Evolutionary conservation across 1,140 invertebrate genomes (phyloP).

Genomic region (Diabrotica undecimpunctata): DNA sequence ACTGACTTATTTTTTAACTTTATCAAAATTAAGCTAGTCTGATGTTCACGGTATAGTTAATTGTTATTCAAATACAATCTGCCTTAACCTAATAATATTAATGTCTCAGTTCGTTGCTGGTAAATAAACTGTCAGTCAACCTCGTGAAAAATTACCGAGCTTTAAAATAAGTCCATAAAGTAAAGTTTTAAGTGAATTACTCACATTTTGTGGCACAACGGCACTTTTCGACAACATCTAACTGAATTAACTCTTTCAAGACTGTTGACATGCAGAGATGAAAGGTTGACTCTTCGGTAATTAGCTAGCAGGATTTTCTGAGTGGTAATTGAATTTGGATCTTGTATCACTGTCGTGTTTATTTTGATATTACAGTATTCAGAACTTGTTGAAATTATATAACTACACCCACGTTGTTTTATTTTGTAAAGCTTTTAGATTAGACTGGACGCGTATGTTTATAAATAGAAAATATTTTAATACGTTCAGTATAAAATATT

Average conservation of each 20-base stretch:
- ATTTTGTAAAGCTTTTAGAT: too few relatives aligned
- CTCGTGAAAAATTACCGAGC: not conserved
- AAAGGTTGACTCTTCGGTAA: conserved; percentile 10
- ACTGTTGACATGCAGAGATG: conserved; percentile 14
- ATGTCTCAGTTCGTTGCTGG: not conserved
- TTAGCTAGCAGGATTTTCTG: conserved; percentile 5
- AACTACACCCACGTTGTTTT: too few relatives aligned
- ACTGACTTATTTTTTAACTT: too few relatives aligned
- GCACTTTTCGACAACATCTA: conserved; percentile 7
- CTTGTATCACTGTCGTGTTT: not conserved
- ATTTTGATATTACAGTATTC: not conserved
- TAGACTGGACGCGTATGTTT: too few relatives aligned
- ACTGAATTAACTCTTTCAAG: conserved; percentile 12
- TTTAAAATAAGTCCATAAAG: not conserved
- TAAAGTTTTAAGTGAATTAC: not conserved
- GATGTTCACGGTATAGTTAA: too few relatives aligned
- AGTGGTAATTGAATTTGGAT: conserved; percentile 9
- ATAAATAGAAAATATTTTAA: too few relatives aligned
- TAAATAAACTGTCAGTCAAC: not conserved
- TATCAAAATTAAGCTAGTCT: too few relatives aligned
- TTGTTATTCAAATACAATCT: too few relatives aligned
- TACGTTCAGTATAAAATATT: too few relatives aligned
- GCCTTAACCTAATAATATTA: too few relatives aligned
- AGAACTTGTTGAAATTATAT: too few relatives aligned
- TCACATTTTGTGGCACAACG: not conserved